Evolutionary conservation across 1,140 invertebrate genomes (phyloP).

Genomic region (Linepithema humile): DNA sequence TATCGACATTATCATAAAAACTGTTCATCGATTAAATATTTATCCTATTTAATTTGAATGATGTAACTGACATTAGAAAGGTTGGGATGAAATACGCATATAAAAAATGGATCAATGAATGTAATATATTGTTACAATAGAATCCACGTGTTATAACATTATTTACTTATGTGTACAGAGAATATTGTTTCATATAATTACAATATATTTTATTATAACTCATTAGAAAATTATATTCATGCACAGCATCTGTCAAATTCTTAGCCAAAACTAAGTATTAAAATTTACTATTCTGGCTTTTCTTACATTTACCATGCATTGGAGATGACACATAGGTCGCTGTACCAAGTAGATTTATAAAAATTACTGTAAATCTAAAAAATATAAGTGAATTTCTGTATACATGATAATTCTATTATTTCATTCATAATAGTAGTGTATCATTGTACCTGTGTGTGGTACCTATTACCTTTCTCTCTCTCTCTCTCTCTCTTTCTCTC

Average conservation of each 20-base stretch:
- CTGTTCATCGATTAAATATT: not conserved
- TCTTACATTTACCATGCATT: slow-evolving; percentile 74
- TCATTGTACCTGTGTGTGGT: slow-evolving; percentile 59
- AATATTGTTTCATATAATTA: slow-evolving; percentile 81
- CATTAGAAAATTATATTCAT: slow-evolving; percentile 81
- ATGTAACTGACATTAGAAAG: not conserved
- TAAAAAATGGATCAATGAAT: slow-evolving; percentile 57
- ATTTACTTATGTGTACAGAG: slow-evolving; percentile 79
- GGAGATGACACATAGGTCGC: slow-evolving; percentile 78
- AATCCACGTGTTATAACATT: slow-evolving; percentile 79
- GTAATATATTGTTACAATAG: slow-evolving; percentile 76
- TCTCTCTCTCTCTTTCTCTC: not conserved
- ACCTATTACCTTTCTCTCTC: slow-evolving; percentile 55
- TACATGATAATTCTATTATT: slow-evolving; percentile 74
- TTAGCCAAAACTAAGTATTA: slow-evolving; percentile 78
- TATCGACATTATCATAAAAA: not conserved
- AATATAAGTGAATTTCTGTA: slow-evolving; percentile 83
- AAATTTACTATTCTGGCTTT: slow-evolving; percentile 77
- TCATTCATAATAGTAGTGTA: slow-evolving; percentile 66
- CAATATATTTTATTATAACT: slow-evolving; percentile 80
- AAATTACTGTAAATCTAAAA: slow-evolving; percentile 83
- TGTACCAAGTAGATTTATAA: slow-evolving; percentile 82
- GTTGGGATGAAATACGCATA: not conserved
- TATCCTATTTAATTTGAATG: not conserved
- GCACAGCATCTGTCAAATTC: slow-evolving; percentile 80